Evolutionary conservation across 2,888 invertebrate species (phyloP), one percentile per base, ranked within the genome.

Genomic region (Drosophila cyrtoloma): DNA sequence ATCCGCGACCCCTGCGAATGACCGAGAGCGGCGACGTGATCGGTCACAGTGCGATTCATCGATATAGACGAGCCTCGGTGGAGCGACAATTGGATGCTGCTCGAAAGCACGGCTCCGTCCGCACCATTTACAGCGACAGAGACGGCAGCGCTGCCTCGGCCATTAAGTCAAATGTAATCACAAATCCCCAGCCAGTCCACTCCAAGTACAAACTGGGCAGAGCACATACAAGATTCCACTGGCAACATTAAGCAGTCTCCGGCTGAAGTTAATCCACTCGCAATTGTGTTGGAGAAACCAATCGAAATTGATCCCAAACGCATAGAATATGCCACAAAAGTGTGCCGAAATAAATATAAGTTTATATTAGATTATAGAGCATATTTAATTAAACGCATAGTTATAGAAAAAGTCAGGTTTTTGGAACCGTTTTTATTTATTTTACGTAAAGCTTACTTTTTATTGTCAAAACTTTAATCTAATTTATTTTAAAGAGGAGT

Each of bases 1-100:
- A 79, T 59, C 84, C 82, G 3, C 5, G 22, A 0, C 26, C 57
- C 10, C 0, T 10, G 2, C 59, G 79, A 0, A 6, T 84, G 37
- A 19, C 51, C 12, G 22, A 53, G 0, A 2, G 0, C 5, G 58
- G 67, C 0, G 1, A 19, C 0, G 0, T 69, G 0, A 9, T 47
- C 2, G 16, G 10, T 0, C 5, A 42, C 2, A 28, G n/a, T 0
- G 0, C 0, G 0, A 63, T 74, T 0, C 53, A 4, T 14, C 82
- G 76, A 9, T 79, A 82, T 9, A 61, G 35, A 0, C 63, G 73
- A 0, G 0, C 5, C 0, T 52, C 84, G 14, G 19, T 81, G 0
- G 7, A n/a, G 5, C 0, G 3, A 0, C 14, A 55, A 10, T 12
- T 81, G 30, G 19, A 22, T 3, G 1, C 16, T 1, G 62, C 60